Conservation (phyloP, 1,140 invertebrate species). For the Nymphalis io region DNA sequence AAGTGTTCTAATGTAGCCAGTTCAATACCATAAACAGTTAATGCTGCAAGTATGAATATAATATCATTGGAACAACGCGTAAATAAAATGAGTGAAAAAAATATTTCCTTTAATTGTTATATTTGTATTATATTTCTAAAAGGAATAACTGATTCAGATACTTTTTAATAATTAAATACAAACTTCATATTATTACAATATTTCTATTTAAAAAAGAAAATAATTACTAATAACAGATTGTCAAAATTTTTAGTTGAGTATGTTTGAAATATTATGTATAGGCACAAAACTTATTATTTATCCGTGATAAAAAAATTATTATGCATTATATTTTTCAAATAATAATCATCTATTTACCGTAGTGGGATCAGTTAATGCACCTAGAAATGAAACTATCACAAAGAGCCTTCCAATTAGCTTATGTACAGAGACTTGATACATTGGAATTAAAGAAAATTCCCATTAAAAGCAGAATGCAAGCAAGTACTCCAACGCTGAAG, state of each 20-base stretch:
- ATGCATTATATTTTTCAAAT: too few species aligned
- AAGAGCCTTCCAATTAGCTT: slow-evolving; percentile 13
- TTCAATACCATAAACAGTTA: too few species aligned
- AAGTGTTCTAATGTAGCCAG: too few species aligned
- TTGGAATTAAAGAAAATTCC: background rate
- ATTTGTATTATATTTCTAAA: too few species aligned
- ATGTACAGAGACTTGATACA: slow-evolving; percentile 1
- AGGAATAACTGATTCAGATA: too few species aligned
- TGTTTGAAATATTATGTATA: background rate
- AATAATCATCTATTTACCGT: too few species aligned
- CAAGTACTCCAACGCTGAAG: background rate
- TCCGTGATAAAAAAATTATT: too few species aligned
- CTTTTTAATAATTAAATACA: background rate
- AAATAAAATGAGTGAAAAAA: too few species aligned
- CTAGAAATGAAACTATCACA: slow-evolving; percentile 25
- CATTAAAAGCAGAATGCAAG: background rate
- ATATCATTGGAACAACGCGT: too few species aligned
- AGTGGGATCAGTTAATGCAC: too few species aligned
- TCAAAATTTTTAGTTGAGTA: slow-evolving; percentile 6
- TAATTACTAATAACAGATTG: background rate
- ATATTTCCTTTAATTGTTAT: too few species aligned
- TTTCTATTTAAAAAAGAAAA: background rate
- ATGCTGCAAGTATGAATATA: too few species aligned
- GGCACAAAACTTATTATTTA: background rate
- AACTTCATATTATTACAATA: background rate